These are phyloP conservation scores for Meteorus cinctellus DNA, from an alignment of 2,888 invertebrate species.

Conservation along the genomic window DNA sequence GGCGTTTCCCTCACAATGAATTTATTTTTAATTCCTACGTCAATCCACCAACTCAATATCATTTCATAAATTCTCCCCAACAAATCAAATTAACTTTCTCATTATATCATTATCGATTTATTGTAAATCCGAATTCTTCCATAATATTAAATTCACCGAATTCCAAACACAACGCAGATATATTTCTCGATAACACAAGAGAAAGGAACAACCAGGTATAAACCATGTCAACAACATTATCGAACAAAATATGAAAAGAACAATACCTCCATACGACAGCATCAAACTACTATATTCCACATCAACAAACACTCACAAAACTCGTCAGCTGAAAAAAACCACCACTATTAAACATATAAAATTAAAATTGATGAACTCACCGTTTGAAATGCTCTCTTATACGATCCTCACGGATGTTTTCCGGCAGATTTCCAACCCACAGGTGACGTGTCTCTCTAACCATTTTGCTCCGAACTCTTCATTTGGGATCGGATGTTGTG, in stretches of 20 bases:
- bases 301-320: not conserved
- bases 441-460: constrained; percentile 99
- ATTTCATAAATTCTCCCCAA: too few relatives aligned
- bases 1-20: constrained; percentile 32
- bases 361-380: constrained; percentile 77
- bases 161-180: not conserved
- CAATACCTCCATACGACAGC: too few relatives aligned
- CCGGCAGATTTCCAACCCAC: constrained; percentile 99
- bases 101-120: too few relatives aligned
- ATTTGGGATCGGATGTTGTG: constrained; percentile 82
- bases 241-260: not conserved
- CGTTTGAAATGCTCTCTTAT: constrained; percentile 98
- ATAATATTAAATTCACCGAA: too few relatives aligned
- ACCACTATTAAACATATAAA: constrained; percentile 16
- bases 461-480: constrained; percentile 98
- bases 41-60: too few relatives aligned
- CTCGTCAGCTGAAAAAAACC: not conserved
- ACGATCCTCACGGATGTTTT: constrained; percentile 98
- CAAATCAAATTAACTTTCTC: too few relatives aligned
- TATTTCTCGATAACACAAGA: not conserved
- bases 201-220: not conserved
- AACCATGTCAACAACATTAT: not conserved
- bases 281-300: not conserved
- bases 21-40: too few relatives aligned
- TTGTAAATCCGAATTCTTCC: too few relatives aligned